These are phyloP conservation scores for Melanotaenia boesemani DNA, from an alignment of 2,797 vertebrate genomes.

Conservation along the genomic window DNA sequence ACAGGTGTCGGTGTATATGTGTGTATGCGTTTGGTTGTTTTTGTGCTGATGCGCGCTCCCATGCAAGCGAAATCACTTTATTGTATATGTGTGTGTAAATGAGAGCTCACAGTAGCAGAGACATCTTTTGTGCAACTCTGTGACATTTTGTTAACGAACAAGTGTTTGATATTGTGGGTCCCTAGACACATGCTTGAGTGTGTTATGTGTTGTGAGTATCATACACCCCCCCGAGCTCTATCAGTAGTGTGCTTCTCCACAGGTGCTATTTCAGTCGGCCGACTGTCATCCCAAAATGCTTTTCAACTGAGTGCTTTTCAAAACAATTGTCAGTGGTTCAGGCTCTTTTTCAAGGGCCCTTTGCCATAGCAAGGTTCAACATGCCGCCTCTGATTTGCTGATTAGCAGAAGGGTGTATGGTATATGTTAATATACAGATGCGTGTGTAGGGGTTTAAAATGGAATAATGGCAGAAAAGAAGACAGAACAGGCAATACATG, in stretches of 20 bases:
- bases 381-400: slow-evolving; percentile 72
- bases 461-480: too few species aligned
- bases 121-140: slow-evolving; percentile 48
- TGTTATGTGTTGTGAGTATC: slow-evolving; percentile 17
- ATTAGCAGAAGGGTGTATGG: slow-evolving; percentile 35
- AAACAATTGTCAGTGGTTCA: slow-evolving; percentile 83
- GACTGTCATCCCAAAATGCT: slow-evolving; percentile 86
- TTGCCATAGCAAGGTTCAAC: slow-evolving; percentile 74
- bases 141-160: slow-evolving; percentile 19
- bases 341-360: slow-evolving; percentile 78
- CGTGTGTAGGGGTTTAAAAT: background rate
- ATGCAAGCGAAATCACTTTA: slow-evolving; percentile 44
- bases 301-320: slow-evolving; percentile 83
- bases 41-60: slow-evolving; percentile 18
- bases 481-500: too few species aligned
- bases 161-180: background rate
- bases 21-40: background rate
- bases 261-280: slow-evolving; percentile 81
- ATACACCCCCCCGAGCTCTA: slow-evolving; percentile 17
- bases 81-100: slow-evolving; percentile 23
- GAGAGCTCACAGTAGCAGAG: slow-evolving; percentile 21
- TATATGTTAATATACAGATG: background rate
- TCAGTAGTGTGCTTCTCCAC: slow-evolving; percentile 78
- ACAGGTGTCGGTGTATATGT: slow-evolving; percentile 54
- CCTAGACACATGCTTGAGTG: background rate